Evolutionary conservation across 2,888 invertebrate species (phyloP).

Genomic region (Spilosoma lubricipeda): DNA sequence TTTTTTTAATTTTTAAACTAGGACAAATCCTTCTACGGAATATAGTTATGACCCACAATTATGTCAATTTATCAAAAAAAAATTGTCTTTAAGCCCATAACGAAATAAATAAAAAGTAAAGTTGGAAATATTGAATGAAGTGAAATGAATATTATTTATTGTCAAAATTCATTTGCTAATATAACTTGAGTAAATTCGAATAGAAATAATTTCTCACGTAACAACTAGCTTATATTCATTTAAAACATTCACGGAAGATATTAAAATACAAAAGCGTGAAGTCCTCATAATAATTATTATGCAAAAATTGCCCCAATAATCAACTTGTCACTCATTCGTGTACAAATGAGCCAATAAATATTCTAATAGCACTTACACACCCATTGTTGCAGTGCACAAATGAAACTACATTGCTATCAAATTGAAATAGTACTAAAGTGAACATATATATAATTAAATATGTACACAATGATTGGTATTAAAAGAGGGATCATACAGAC

Average conservation of each 20-base stretch:
- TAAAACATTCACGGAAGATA: slow-evolving; percentile 15
- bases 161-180: not conserved
- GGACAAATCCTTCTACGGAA: too few species aligned
- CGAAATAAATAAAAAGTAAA: too few species aligned
- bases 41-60: too few species aligned
- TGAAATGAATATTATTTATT: too few species aligned
- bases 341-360: slow-evolving; percentile 22
- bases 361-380: slow-evolving; percentile 16
- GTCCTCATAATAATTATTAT: slow-evolving; percentile 18
- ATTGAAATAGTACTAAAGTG: slow-evolving; percentile 10
- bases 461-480: too few species aligned
- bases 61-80: too few species aligned
- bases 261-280: slow-evolving; percentile 17
- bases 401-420: not conserved
- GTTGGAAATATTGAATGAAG: too few species aligned
- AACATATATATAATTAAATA: too few species aligned
- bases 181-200: not conserved
- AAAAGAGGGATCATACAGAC: too few species aligned
- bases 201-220: not conserved
- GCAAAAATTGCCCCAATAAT: slow-evolving; percentile 23
- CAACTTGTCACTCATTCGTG: slow-evolving; percentile 22
- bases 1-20: too few species aligned
- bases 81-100: too few species aligned
- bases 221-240: not conserved
- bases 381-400: slow-evolving; percentile 15